Evolutionary conservation across 2,888 invertebrate genomes (phyloP), one percentile per base, ranked within the genome.

Genomic region (Brachyopa scutellaris): DNA sequence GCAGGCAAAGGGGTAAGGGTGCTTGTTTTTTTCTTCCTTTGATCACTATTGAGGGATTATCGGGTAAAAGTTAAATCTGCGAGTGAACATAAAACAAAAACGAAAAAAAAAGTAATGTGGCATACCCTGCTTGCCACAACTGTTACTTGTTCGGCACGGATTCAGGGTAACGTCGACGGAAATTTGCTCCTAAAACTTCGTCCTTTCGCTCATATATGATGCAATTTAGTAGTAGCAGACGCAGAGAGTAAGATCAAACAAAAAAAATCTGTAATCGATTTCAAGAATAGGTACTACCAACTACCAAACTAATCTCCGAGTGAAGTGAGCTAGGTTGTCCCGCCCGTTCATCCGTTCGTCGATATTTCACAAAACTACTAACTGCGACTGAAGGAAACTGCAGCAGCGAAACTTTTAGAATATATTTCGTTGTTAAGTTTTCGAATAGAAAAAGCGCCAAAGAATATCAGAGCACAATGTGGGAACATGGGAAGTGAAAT

Each of bases 21-120:
- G 31, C 29, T 57, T 57, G 15, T 66, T 42, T 40, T n/a, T 21
- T 53, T 7, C 0, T 21, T 9, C n/a, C 33, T 57, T 67, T 36
- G 67, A 67, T 67, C 67, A 57, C 23, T 36, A 67, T 55, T 57
- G 55, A 57, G 45, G 78, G 72, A 72, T 78, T 78, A 78, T 72
- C 57, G 57, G 38, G 57, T 49, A 78, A 64, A 69, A 78, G 77
- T 78, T 72, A 72, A 72, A 51, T 51, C 77, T 57, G 33, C 8
- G 36, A 49, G 40, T 33, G 51, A 42, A n/a, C n/a, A n/a, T n/a
- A n/a, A n/a, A n/a, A n/a, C n/a, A 26, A 13, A 57, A 26, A 57
- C n/a, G 23, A 31, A 40, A 29, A 45, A 17, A 57, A 42, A 69
- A 57, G 11, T 7, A 17, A 38, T 66, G 49, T 13, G 26, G 64